These are phyloP conservation scores for Podarcis raffonei DNA, from an alignment of 2,113 vertebrate genomes.

Conservation along the genomic window DNA sequence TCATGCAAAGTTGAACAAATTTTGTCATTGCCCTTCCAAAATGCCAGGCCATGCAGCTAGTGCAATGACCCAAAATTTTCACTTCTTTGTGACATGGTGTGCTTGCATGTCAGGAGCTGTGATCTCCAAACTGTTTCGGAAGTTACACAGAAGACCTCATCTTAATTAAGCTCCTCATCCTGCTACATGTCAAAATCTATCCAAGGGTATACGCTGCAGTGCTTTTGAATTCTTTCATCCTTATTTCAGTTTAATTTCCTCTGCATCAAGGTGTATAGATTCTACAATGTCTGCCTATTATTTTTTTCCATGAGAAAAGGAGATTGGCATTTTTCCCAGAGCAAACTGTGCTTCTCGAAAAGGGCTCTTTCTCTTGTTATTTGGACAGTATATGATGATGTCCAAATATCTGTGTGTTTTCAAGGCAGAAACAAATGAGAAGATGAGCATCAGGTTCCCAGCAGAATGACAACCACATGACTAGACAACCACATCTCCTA, in stretches of 20 bases:
- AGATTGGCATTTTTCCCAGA: neutral
- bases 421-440: neutral
- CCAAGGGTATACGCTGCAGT: neutral
- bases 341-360: neutral
- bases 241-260: neutral
- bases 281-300: neutral
- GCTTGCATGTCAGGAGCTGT: neutral
- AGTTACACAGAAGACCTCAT: accelerated
- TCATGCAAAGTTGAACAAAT: neutral
- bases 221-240: neutral
- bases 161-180: accelerated
- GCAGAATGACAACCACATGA: too few species aligned
- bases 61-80: neutral
- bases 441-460: neutral
- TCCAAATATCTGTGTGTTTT: neutral
- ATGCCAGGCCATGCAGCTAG: neutral
- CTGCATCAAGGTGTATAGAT: neutral
- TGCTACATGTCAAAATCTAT: neutral
- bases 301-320: neutral
- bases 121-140: neutral
- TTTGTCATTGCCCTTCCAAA: conserved; percentile 18
- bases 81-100: neutral
- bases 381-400: neutral
- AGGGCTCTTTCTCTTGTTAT: neutral
- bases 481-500: neutral